Evolutionary conservation across 2,888 invertebrate species (phyloP).

Genomic region (Auanema sp.): DNA sequence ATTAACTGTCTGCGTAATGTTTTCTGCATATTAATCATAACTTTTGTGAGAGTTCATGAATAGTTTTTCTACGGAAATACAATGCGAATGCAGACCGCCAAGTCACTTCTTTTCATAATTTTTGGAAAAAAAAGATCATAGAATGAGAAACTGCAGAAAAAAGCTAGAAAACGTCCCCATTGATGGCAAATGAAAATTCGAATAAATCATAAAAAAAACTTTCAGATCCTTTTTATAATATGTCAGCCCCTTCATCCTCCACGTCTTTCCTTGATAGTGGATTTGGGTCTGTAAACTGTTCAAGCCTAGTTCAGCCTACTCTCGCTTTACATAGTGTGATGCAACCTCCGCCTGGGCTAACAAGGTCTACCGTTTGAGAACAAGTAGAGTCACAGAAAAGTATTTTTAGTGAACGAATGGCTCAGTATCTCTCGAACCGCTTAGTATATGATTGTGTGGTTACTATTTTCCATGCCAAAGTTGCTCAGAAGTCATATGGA

Average conservation of each 20-base stretch:
- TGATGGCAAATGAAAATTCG: too few species aligned
- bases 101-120: too few species aligned
- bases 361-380: constrained; percentile 6
- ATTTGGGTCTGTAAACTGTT: background rate
- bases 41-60: too few species aligned
- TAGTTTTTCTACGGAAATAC: too few species aligned
- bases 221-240: constrained; percentile 20
- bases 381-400: background rate
- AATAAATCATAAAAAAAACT: background rate
- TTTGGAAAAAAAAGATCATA: too few species aligned
- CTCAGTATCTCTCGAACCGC: constrained; percentile 77
- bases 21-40: too few species aligned
- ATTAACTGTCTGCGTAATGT: too few species aligned
- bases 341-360: constrained; percentile 8
- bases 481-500: constrained; percentile 98
- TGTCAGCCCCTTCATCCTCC: constrained; percentile 17
- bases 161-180: too few species aligned
- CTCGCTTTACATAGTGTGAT: constrained; percentile 6
- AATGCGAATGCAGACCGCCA: too few species aligned
- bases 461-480: constrained; percentile 96
- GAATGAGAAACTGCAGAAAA: too few species aligned
- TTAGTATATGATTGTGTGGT: constrained; percentile 76
- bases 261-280: constrained; percentile 3
- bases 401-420: constrained; percentile 81
- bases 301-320: constrained; percentile 2